Evolutionary conservation across 2,888 invertebrate species (phyloP).

Genomic region (Gymnocheta viridis): DNA sequence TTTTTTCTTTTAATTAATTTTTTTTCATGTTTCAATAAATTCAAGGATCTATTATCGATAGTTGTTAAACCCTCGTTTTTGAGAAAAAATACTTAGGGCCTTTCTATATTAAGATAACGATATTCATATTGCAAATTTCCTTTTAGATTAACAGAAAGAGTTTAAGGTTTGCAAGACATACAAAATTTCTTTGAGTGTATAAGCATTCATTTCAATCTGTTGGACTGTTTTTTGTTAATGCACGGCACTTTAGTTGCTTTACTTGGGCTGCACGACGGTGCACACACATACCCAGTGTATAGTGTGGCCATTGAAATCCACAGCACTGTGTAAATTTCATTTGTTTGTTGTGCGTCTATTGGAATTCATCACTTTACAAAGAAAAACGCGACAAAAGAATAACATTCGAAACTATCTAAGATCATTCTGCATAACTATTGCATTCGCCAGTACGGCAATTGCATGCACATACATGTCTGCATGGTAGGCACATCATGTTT

Average conservation of each 20-base stretch:
- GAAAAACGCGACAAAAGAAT: background rate
- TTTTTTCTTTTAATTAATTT: too few species aligned
- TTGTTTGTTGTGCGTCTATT: slow-evolving; percentile 5
- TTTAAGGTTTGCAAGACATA: too few species aligned
- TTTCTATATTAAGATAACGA: too few species aligned
- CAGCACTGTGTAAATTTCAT: slow-evolving; percentile 8
- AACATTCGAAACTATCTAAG: background rate
- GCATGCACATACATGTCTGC: background rate
- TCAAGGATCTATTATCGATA: too few species aligned
- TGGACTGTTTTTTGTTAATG: background rate
- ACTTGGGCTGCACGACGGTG: background rate
- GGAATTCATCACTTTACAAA: slow-evolving; percentile 20
- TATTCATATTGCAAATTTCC: too few species aligned
- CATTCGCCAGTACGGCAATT: background rate
- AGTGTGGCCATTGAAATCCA: slow-evolving; percentile 26
- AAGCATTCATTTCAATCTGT: slow-evolving; percentile 5
- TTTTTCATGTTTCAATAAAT: too few species aligned
- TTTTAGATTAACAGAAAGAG: too few species aligned
- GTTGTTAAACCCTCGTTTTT: too few species aligned
- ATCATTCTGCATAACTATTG: background rate
- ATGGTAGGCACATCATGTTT: slow-evolving; percentile 20
- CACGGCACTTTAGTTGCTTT: slow-evolving; percentile 16
- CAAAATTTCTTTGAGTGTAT: slow-evolving; percentile 29
- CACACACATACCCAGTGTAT: background rate
- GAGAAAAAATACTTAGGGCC: too few species aligned